phyloP scores from a whole-genome alignment of 2,888 invertebrate species.

The Galerucella nymphaeae region DNA sequence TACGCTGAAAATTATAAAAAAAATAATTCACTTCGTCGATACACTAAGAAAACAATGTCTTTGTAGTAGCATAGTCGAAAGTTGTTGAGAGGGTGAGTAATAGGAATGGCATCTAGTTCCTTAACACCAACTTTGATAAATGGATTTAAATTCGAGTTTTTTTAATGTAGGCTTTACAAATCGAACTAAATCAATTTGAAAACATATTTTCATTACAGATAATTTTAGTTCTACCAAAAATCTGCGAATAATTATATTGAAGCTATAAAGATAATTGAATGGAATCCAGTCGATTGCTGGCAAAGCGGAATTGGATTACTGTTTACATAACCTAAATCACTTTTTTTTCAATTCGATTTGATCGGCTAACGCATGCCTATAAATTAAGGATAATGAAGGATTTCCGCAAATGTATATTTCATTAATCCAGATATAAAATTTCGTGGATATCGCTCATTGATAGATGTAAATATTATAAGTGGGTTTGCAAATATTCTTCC shows the following conservation, averaged over 20 bases:
- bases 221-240: not conserved
- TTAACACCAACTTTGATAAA: too few relatives aligned
- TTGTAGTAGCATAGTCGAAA: too few relatives aligned
- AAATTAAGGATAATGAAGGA: not conserved
- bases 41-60: too few relatives aligned
- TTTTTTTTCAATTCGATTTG: not conserved
- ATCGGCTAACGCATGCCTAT: not conserved
- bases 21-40: too few relatives aligned
- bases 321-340: not conserved
- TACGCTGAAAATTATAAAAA: too few relatives aligned
- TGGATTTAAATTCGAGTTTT: too few relatives aligned
- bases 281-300: not conserved
- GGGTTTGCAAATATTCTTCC: too few relatives aligned
- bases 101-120: too few relatives aligned
- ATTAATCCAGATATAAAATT: not conserved
- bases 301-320: not conserved
- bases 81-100: too few relatives aligned
- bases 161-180: too few relatives aligned
- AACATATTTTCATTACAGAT: not conserved
- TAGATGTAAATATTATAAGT: not conserved
- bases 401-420: not conserved
- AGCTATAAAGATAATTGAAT: constrained; percentile 4
- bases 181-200: too few relatives aligned
- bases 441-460: not conserved
- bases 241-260: not conserved